Conservation (phyloP, 2,888 invertebrate genomes). For the Geotrupes spiniger region DNA sequence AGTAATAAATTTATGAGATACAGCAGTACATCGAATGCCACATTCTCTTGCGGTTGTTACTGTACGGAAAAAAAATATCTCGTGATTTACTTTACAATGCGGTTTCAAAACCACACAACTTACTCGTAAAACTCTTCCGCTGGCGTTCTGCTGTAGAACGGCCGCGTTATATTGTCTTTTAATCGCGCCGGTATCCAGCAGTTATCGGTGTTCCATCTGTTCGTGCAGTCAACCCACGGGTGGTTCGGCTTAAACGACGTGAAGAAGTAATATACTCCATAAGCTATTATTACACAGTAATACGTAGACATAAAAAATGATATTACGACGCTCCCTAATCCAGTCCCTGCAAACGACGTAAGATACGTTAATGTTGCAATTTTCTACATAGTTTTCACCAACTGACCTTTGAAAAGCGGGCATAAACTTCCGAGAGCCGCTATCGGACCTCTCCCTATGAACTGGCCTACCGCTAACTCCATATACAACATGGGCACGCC, state of each 20-base stretch:
- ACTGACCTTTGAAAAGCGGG: slow-evolving; percentile 84
- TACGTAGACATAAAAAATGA: slow-evolving; percentile 94
- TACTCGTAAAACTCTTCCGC: slow-evolving; percentile 93
- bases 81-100: too few species aligned
- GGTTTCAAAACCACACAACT: slow-evolving; percentile 42
- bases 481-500: slow-evolving; percentile 91
- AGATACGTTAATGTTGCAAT: not conserved
- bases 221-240: slow-evolving; percentile 86
- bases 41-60: too few species aligned
- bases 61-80: too few species aligned
- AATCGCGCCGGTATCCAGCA: slow-evolving; percentile 70
- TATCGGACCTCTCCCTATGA: slow-evolving; percentile 88
- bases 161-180: slow-evolving; percentile 60
- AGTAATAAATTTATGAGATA: too few species aligned
- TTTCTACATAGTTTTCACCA: not conserved
- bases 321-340: slow-evolving; percentile 89
- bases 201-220: slow-evolving; percentile 79
- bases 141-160: slow-evolving; percentile 74
- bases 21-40: too few species aligned
- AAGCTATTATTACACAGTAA: slow-evolving; percentile 93
- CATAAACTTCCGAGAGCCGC: slow-evolving; percentile 88
- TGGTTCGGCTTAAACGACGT: slow-evolving; percentile 83
- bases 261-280: slow-evolving; percentile 91
- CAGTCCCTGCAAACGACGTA: slow-evolving; percentile 70
- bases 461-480: slow-evolving; percentile 91